Percentiles rank a stretch among this genome's conserved stretches.
phyloP scores from a whole-genome alignment of 2,797 vertebrate genomes.

The Falco naumanni region DNA sequence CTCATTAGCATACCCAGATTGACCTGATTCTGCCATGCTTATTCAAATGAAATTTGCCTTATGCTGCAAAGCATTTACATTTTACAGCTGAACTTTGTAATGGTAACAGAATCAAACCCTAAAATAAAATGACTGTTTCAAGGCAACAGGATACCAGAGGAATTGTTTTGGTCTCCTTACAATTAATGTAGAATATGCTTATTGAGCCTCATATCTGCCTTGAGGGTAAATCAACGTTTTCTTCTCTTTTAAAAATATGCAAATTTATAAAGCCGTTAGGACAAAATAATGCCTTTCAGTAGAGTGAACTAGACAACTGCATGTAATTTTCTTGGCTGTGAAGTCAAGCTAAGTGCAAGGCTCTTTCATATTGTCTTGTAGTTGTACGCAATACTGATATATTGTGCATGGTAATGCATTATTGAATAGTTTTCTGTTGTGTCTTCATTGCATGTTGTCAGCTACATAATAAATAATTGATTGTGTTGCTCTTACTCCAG shows the following conservation, averaged over 20 bases:
- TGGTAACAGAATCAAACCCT: not conserved
- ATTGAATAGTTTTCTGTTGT: conserved; percentile 62
- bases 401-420: conserved; percentile 45
- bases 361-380: conserved; percentile 38
- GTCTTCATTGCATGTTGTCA: conserved; percentile 56
- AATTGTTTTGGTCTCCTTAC: not conserved
- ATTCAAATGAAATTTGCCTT: conserved; percentile 35
- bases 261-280: not conserved
- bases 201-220: not conserved
- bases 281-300: conserved; percentile 5
- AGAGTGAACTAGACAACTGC: conserved; percentile 28
- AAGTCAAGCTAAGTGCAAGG: conserved; percentile 37
- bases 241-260: conserved; percentile 5
- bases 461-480: conserved; percentile 65
- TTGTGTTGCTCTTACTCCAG: conserved; percentile 59
- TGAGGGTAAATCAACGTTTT: not conserved
- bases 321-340: conserved; percentile 57
- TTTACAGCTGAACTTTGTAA: conserved; percentile 22
- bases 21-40: conserved; percentile 53
- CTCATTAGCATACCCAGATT: not conserved
- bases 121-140: not conserved
- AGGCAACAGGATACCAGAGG: not conserved
- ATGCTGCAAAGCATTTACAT: not conserved
- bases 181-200: not conserved
- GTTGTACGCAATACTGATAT: not conserved